phyloP scores from a whole-genome alignment of 1,140 invertebrate species.

The Lepidotrigona ventralis region DNA sequence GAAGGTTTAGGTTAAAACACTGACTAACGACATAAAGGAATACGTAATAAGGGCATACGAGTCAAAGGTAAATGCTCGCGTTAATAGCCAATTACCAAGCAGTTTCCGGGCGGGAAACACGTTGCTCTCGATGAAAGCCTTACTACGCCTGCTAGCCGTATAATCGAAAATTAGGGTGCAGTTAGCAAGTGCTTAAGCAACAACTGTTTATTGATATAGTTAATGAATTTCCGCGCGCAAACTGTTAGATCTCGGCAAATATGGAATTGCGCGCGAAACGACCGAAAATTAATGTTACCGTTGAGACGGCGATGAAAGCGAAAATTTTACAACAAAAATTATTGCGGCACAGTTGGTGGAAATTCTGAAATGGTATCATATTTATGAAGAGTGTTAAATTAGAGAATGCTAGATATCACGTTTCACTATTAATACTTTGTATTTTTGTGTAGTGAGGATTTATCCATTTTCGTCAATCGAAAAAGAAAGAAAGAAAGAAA shows the following conservation, averaged over 20 bases:
- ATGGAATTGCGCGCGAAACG: not conserved
- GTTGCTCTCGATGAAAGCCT: conserved; percentile 21
- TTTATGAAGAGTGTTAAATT: not conserved
- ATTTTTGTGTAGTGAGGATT: too few relatives aligned
- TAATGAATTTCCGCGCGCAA: conserved; percentile 30
- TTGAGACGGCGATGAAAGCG: too few relatives aligned
- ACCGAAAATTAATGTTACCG: not conserved
- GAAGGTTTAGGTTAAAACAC: not conserved
- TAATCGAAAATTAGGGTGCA: conserved; percentile 40
- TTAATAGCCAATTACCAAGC: conserved; percentile 38
- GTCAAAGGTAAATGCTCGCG: conserved; percentile 37
- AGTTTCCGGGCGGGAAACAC: conserved; percentile 14
- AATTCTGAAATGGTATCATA: not conserved
- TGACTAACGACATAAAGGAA: conserved; percentile 25
- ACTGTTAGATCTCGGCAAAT: not conserved
- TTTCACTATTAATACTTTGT: too few relatives aligned
- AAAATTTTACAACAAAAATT: too few relatives aligned
- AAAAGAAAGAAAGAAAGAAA: too few relatives aligned
- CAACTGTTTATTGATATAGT: conserved; percentile 40
- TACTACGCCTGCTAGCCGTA: conserved; percentile 24
- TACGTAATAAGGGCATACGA: conserved; percentile 29
- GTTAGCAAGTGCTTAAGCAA: conserved; percentile 33
- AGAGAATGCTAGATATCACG: not conserved
- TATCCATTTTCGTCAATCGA: too few relatives aligned
- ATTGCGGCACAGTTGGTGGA: not conserved